Evolutionary conservation across 1,140 invertebrate genomes (phyloP).

Genomic region (Philopotamus ludificatus): DNA sequence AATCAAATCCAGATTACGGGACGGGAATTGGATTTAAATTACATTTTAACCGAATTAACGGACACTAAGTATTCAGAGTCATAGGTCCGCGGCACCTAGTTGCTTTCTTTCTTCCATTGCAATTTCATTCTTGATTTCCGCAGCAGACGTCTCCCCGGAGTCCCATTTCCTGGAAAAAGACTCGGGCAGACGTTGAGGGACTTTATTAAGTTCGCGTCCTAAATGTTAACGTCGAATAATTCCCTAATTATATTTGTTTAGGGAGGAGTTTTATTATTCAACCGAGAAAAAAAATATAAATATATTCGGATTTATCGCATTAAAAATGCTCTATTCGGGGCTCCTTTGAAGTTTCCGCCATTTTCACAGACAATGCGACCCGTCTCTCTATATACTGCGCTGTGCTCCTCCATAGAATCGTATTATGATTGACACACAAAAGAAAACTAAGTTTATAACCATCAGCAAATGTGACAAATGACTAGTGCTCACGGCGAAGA

Average conservation of each 20-base stretch:
- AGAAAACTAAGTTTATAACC: constrained; percentile 25
- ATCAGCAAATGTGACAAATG: constrained; percentile 23
- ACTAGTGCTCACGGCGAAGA: constrained; percentile 6
- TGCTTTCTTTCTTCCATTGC: constrained; percentile 33
- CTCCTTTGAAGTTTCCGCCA: constrained; percentile 19
- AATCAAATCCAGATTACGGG: too few species aligned
- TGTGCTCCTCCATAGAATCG: constrained; percentile 11
- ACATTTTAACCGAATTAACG: constrained; percentile 36
- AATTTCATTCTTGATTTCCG: constrained; percentile 40
- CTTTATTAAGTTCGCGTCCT: constrained; percentile 26
- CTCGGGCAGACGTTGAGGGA: background rate
- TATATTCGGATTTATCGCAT: background rate
- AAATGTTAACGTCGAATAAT: background rate
- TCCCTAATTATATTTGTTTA: background rate
- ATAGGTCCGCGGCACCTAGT: background rate
- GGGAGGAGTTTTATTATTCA: background rate
- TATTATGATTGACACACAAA: constrained; percentile 25
- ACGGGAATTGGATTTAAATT: constrained; percentile 21
- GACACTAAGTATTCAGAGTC: constrained; percentile 25
- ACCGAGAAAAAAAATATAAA: too few species aligned
- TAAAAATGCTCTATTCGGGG: constrained; percentile 11
- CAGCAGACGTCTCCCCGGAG: constrained; percentile 24
- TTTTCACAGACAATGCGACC: constrained; percentile 9
- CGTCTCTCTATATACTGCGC: background rate
- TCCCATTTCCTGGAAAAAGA: constrained; percentile 22